Evolutionary conservation across 2,113 vertebrate species (phyloP), one percentile per base, ranked within the genome.

Genomic region (Cyprinodon tularosa): DNA sequence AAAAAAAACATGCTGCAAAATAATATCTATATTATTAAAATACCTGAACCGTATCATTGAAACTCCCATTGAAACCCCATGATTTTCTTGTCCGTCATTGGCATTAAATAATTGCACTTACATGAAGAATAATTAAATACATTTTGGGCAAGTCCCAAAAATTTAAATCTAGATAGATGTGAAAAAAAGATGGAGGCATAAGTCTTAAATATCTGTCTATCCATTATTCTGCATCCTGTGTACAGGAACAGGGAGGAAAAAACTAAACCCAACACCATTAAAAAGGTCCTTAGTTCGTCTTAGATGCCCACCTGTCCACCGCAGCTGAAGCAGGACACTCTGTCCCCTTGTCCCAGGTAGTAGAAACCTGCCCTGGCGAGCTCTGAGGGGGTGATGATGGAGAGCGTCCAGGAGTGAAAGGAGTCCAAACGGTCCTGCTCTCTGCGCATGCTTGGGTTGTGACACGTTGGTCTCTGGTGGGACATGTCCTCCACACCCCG

Each of bases 281-380:
- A n/a, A 2, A 15, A 53, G 50, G 50, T 40, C 36, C 29, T 6
- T 37, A 64, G 9, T 17, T 20, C 10, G 6, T 38, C 6, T 20
- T 9, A 10, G 1, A 44, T 1, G 62, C 83, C 15, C 59, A 91
- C 91, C 89, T 93, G 92, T 62, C 97, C 97, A 42, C 96, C 97
- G 44, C 98, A 99, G 65, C 95, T 94, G 89, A 99, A 99, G 85
- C 98, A 99, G 65, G 96, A 96, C 76, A 99, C 98, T 67, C 93
- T 90, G 81, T 99, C 98, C 3, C 93, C 96, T 66, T 95, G 96
- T 3, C 96, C 96, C 68, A 96, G n/a, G 75, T 96, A 98, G 84
- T 98, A 99, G 89, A 99, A 98, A 14, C 97, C 98, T 3, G 98
- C 98, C 91, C 95, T 98, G 62, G 97, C 96, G 47, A 99, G 93